Percentiles rank a stretch among this genome's conserved stretches.
These are phyloP conservation scores for Dromococcyx pavoninus DNA, from an alignment of 2,797 vertebrate genomes.

Conservation along the genomic window DNA sequence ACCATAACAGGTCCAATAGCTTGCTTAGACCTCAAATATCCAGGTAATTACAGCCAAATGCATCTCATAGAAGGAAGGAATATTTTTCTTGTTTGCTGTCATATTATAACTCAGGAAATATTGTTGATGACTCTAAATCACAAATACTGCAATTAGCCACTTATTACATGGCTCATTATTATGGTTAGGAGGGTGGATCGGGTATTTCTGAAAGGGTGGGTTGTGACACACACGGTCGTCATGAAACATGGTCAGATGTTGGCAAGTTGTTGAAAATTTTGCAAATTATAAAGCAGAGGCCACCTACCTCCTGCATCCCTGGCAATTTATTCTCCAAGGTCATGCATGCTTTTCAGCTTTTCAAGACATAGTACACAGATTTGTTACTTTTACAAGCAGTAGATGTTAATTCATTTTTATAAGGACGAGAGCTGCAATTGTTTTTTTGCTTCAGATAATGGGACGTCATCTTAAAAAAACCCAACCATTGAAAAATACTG, in stretches of 20 bases:
- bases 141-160: neutral
- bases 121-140: neutral
- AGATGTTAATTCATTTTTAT: neutral
- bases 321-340: neutral
- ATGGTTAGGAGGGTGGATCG: neutral
- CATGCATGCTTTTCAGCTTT: neutral
- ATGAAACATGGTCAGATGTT: neutral
- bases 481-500: neutral
- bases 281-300: slow-evolving; percentile 9
- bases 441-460: neutral
- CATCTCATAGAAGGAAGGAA: neutral
- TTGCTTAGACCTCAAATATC: neutral
- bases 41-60: neutral
- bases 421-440: neutral
- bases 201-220: neutral
- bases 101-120: neutral
- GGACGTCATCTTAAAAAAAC: neutral
- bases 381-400: neutral
- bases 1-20: neutral
- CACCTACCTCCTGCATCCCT: neutral
- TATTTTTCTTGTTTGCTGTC: slow-evolving; percentile 3
- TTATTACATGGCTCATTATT: neutral
- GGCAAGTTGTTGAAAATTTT: neutral
- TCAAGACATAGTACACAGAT: neutral
- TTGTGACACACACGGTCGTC: neutral